Evolutionary conservation across 2,797 vertebrate species (phyloP).

Genomic region (Propithecus perrieri): DNA sequence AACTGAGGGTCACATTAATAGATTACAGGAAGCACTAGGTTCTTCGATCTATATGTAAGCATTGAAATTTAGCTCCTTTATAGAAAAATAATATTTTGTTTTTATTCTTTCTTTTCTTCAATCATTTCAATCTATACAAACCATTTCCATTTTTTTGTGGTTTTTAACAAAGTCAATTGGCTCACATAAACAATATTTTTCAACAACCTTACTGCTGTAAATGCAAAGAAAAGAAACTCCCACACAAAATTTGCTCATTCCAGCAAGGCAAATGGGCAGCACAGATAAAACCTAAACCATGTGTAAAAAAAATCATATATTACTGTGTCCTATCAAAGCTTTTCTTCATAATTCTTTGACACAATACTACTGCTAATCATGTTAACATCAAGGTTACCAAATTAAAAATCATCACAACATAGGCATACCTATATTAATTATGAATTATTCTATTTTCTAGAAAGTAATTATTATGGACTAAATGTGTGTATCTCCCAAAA

Average conservation of each 20-base stretch:
- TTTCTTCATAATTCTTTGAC: conserved; percentile 11
- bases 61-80: background rate
- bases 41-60: background rate
- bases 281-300: background rate
- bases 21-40: background rate
- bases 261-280: background rate
- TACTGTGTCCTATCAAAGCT: background rate
- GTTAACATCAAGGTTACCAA: background rate
- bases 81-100: background rate
- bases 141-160: background rate
- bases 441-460: conserved; percentile 28
- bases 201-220: conserved; percentile 11
- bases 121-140: background rate
- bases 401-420: background rate
- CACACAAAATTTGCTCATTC: conserved; percentile 49
- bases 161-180: background rate
- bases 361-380: background rate
- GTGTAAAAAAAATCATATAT: background rate
- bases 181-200: conserved; percentile 56
- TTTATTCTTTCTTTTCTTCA: background rate
- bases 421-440: conserved; percentile 6
- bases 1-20: background rate
- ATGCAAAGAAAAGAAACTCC: conserved; percentile 1
- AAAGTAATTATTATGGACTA: background rate
- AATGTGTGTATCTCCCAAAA: background rate